Evolutionary conservation across 2,888 invertebrate species (phyloP).

Genomic region (Coenonympha glycerion): DNA sequence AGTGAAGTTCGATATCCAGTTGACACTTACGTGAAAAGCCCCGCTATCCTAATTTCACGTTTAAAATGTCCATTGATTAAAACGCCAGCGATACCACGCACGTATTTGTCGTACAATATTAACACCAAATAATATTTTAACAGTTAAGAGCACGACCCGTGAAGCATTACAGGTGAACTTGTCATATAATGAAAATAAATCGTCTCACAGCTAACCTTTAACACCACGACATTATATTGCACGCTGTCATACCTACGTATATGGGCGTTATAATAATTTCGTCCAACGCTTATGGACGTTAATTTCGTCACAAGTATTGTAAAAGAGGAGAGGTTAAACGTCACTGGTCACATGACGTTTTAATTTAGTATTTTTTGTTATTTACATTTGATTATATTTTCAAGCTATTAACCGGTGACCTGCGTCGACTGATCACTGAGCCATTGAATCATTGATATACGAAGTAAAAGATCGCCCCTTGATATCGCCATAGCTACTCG

Average conservation of each 20-base stretch:
- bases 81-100: too few relatives aligned
- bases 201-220: neutral
- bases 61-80: too few relatives aligned
- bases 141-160: slow-evolving; percentile 5
- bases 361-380: slow-evolving; percentile 9
- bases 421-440: neutral
- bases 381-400: slow-evolving; percentile 13
- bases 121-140: neutral
- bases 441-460: neutral
- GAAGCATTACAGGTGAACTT: neutral
- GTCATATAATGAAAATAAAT: slow-evolving; percentile 4
- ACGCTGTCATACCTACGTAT: neutral
- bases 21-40: too few relatives aligned
- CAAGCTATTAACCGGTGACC: slow-evolving; percentile 12
- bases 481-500: too few relatives aligned
- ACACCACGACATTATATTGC: neutral
- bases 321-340: too few relatives aligned
- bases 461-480: too few relatives aligned
- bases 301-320: slow-evolving; percentile 14
- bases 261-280: too few relatives aligned
- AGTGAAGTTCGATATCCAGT: too few relatives aligned
- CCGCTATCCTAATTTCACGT: too few relatives aligned
- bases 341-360: slow-evolving; percentile 3
- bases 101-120: too few relatives aligned
- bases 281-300: slow-evolving; percentile 6